phyloP scores from a whole-genome alignment of 2,888 invertebrate genomes.

The Bimastos eiseni region DNA sequence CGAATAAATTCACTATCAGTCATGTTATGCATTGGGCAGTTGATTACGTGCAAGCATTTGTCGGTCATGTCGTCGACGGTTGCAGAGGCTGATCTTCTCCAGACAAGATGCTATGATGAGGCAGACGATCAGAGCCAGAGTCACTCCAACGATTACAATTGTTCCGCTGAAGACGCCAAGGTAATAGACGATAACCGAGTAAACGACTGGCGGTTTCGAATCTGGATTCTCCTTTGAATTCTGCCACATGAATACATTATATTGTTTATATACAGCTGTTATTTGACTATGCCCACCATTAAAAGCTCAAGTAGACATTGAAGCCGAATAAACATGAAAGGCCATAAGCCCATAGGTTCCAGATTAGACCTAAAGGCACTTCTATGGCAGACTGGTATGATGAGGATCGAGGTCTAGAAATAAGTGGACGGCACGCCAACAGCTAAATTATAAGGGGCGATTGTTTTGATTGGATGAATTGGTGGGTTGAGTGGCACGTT shows the following conservation, averaged over 20 bases:
- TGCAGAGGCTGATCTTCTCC: not conserved
- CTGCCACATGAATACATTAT: not conserved
- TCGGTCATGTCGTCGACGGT: not conserved
- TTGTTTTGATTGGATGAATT: not conserved
- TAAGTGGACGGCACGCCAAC: too few species aligned
- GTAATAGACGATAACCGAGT: not conserved
- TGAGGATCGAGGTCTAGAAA: too few species aligned
- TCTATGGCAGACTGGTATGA: too few species aligned
- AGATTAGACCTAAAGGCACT: too few species aligned
- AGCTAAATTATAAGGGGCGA: not conserved
- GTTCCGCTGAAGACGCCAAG: not conserved
- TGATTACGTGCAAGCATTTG: not conserved
- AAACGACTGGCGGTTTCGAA: not conserved
- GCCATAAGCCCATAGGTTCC: too few species aligned
- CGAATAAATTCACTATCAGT: too few species aligned
- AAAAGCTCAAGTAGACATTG: too few species aligned
- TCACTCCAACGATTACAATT: not conserved
- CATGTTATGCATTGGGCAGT: too few species aligned
- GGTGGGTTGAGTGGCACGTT: not conserved
- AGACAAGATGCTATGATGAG: not conserved
- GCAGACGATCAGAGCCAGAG: conserved; percentile 3
- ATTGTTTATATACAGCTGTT: too few species aligned
- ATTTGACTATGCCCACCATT: too few species aligned
- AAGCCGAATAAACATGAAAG: too few species aligned
- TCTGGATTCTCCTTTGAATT: not conserved